These are phyloP conservation scores for Trichoplusia ni DNA, from an alignment of 1,140 invertebrate genomes.

Conservation along the genomic window DNA sequence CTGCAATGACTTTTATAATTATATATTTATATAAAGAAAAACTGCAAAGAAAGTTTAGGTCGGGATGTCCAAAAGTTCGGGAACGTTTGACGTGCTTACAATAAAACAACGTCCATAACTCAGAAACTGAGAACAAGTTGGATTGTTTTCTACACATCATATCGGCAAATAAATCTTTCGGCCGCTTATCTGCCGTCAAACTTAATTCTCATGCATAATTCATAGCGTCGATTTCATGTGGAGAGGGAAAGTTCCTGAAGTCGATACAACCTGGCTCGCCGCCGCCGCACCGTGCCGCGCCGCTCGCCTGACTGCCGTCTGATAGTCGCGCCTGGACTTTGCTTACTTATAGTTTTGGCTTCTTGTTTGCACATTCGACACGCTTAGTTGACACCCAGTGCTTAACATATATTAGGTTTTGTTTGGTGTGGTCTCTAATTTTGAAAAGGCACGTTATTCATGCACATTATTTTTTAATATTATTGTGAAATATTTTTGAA, in stretches of 20 bases:
- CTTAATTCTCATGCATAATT: slow-evolving; percentile 80
- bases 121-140: slow-evolving; percentile 74
- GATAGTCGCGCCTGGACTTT: slow-evolving; percentile 15
- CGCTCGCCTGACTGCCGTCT: slow-evolving; percentile 46
- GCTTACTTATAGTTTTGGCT: not conserved
- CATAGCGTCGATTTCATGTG: slow-evolving; percentile 67
- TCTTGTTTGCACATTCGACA: not conserved
- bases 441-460: no score
- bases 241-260: slow-evolving; percentile 67
- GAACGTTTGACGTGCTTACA: slow-evolving; percentile 64
- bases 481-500: no score
- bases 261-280: slow-evolving; percentile 46
- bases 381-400: not conserved
- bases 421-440: no score
- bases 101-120: slow-evolving; percentile 77
- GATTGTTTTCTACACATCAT: slow-evolving; percentile 79
- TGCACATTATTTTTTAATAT: no score
- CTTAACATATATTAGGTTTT: no score
- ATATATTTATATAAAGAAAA: not conserved
- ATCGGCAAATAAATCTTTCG: slow-evolving; percentile 78
- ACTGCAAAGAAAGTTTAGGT: slow-evolving; percentile 32
- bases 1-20: not conserved
- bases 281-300: no score
- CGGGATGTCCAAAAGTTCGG: slow-evolving; percentile 52
- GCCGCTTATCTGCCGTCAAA: slow-evolving; percentile 77